Evolutionary conservation across 2,113 vertebrate species (phyloP).

Genomic region (Tachycineta bicolor): DNA sequence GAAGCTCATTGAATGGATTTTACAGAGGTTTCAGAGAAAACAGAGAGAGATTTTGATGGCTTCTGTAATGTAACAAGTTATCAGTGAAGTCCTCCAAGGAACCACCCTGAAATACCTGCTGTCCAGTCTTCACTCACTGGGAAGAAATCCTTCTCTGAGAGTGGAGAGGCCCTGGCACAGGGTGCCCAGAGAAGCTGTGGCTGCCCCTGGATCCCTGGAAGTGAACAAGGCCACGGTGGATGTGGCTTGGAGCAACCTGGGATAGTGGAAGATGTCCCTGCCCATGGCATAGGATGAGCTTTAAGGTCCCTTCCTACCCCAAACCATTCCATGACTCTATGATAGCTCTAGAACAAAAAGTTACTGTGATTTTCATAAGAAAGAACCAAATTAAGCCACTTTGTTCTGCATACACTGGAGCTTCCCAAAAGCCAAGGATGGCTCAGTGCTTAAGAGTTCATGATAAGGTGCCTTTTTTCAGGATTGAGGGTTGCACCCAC

Average conservation of each 20-base stretch:
- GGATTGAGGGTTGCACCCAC: not conserved
- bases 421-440: not conserved
- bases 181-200: not conserved
- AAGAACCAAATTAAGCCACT: not conserved
- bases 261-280: not conserved
- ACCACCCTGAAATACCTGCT: not conserved
- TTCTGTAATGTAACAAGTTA: not conserved
- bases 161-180: not conserved
- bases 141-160: not conserved
- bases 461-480: not conserved
- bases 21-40: not conserved
- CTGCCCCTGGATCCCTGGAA: not conserved
- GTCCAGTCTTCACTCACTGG: not conserved
- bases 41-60: not conserved
- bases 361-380: not conserved
- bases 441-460: not conserved
- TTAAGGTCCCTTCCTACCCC: not conserved
- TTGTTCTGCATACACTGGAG: not conserved
- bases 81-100: not conserved
- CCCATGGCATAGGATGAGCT: too few species aligned
- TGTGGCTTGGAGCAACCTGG: accelerated
- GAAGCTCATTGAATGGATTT: not conserved
- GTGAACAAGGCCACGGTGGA: not conserved
- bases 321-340: not conserved
- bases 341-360: not conserved